Conservation (phyloP, 2,113 vertebrate species). For the Mixornis gularis region DNA sequence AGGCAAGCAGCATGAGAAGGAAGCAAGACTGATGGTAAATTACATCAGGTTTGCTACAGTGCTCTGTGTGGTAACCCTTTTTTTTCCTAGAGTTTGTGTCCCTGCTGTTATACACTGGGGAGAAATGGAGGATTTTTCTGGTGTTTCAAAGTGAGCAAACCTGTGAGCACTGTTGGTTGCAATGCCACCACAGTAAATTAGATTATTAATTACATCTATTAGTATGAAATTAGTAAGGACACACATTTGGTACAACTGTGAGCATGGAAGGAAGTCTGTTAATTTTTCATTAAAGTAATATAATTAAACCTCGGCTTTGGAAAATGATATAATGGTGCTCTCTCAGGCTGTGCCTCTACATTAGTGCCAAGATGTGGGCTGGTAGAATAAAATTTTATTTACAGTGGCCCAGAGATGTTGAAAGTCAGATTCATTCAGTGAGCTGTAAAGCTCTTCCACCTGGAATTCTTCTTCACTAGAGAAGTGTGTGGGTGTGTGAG, state of each 20-base stretch:
- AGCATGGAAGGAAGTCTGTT: background rate
- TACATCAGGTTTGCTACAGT: background rate
- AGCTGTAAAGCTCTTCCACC: background rate
- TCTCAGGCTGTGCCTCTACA: background rate
- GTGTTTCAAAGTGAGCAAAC: background rate
- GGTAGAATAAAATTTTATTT: background rate
- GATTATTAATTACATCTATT: conserved; percentile 8
- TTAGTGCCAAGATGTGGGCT: background rate
- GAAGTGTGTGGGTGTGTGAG: background rate
- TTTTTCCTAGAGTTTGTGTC: background rate
- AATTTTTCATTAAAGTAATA: background rate
- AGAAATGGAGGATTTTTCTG: background rate
- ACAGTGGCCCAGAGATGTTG: background rate
- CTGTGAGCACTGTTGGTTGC: background rate
- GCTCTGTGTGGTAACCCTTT: background rate
- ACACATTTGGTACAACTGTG: background rate
- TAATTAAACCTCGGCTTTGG: background rate
- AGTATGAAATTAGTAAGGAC: background rate
- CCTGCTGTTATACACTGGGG: background rate
- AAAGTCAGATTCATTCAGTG: background rate
- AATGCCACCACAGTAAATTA: background rate
- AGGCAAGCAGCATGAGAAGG: background rate
- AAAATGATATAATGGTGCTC: background rate
- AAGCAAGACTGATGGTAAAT: background rate
- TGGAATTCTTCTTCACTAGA: background rate